Evolutionary conservation across 2,888 invertebrate species (phyloP).

Genomic region (Gasteruption jaculator): DNA sequence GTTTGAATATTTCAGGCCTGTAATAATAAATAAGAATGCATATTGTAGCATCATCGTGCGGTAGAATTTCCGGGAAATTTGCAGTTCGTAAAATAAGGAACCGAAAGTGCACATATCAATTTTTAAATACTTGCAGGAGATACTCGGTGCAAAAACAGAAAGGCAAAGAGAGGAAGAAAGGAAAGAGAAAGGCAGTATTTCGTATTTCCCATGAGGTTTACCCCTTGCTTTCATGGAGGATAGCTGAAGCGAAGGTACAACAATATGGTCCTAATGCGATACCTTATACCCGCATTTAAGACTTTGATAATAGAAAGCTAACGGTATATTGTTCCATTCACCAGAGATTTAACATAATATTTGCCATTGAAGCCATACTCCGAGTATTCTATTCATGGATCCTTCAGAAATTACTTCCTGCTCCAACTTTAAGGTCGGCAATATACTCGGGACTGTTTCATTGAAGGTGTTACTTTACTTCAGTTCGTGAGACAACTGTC

Average conservation of each 20-base stretch:
- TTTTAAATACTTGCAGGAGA: constrained; percentile 14
- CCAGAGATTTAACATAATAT: constrained; percentile 50
- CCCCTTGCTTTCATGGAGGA: constrained; percentile 28
- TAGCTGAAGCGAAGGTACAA: constrained; percentile 29
- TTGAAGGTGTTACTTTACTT: too few species aligned
- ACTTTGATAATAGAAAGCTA: constrained; percentile 38
- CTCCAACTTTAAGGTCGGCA: too few species aligned
- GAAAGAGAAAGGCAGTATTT: constrained; percentile 2
- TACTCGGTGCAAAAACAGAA: background rate
- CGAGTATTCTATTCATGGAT: constrained; percentile 29
- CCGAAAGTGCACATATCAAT: constrained; percentile 17
- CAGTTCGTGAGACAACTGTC: too few species aligned
- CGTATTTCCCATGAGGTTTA: constrained; percentile 41
- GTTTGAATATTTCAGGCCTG: too few species aligned
- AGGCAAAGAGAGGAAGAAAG: constrained; percentile 1
- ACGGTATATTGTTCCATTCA: constrained; percentile 44
- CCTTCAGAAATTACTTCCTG: constrained; percentile 30
- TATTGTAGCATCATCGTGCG: too few species aligned
- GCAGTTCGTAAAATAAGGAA: too few species aligned
- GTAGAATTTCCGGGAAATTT: too few species aligned
- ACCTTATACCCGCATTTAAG: constrained; percentile 40
- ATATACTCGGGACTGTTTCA: too few species aligned
- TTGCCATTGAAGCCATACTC: constrained; percentile 47
- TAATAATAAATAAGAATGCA: too few species aligned
- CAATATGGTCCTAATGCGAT: constrained; percentile 43